Base-by-base conservation (phyloP, 2,888 invertebrate genomes). In the Drosophila borealis region DNA sequence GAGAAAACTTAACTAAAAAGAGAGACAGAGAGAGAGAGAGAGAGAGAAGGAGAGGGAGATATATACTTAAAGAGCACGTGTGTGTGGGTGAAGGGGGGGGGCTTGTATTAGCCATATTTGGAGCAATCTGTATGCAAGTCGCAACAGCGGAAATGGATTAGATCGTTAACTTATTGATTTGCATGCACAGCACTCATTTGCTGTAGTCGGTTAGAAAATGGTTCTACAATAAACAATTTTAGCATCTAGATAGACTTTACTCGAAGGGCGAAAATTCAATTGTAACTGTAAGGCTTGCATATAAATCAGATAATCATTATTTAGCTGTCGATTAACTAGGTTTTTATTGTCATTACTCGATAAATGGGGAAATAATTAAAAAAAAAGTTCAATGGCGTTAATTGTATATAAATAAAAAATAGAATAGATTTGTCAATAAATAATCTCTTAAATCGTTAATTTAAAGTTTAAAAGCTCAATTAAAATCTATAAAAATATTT, bases 101-200 rank as follows among this genome's bases (percentile, higher is more conserved):
- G 11, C 46, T 54, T 55, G 59, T 67, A 68, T 74, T 74, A 61
- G 69, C 49, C 71, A 55, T 54, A 74, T 76, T 76, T 50, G 61
- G 48, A 48, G 67, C 67, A 68, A 71, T 78, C 75, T 71, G 75
- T 78, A 78, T 78, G 78, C 78, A 74, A 69, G 75, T 71, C 75
- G 53, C 66, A 57, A 54, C 53, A 65, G 45, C 78, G 76, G 78
- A 76, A 78, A 76, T 74, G 70, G 69, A 70, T 76, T 76, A 65
- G 78, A 76, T 74, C 74, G 78, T 78, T 73, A 74, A 70, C 74
- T 78, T 76, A 76, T 76, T 76, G 76, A 76, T 76, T 76, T 70
- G 70, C 70, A 73, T 78, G 74, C 68, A 44, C 41, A 39, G 36
- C 55, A 75, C 48, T 59, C 53, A 57, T 63, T 69, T 49, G 69